Conservation (phyloP, 2,888 invertebrate species). For the Dichetophora obliterata region DNA sequence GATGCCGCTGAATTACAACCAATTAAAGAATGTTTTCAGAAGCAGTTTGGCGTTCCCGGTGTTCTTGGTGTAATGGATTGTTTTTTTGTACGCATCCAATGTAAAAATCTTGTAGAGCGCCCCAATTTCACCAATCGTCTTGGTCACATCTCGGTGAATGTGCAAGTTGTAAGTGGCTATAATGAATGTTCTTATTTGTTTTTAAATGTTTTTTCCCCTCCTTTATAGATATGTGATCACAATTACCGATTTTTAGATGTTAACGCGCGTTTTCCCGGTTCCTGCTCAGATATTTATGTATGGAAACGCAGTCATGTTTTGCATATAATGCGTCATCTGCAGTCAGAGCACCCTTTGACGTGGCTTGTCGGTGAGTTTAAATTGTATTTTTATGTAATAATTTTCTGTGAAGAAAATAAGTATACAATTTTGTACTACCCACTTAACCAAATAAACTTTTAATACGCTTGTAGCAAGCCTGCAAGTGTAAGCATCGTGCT, state of each 20-base stretch:
- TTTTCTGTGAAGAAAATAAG: too few relatives aligned
- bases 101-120: not conserved
- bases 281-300: conserved; percentile 27
- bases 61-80: conserved; percentile 46
- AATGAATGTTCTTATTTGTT: not conserved
- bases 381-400: not conserved
- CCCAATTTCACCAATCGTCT: conserved; percentile 25
- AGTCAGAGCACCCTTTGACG: conserved; percentile 22
- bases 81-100: conserved; percentile 36
- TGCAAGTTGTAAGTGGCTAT: conserved; percentile 43
- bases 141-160: conserved; percentile 29
- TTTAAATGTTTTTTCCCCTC: not conserved
- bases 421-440: too few relatives aligned
- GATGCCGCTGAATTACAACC: not conserved
- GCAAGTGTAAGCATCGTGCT: too few relatives aligned
- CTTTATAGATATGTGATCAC: conserved; percentile 45
- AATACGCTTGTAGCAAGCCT: too few relatives aligned
- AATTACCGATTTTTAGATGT: conserved; percentile 43
- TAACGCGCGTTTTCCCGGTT: conserved; percentile 43
- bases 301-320: conserved; percentile 45
- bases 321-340: conserved; percentile 35
- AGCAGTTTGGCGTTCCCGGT: conserved; percentile 39
- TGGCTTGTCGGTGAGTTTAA: conserved; percentile 45
- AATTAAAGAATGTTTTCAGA: conserved; percentile 35
- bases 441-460: too few relatives aligned